Evolutionary conservation across 2,888 invertebrate genomes (phyloP).

Genomic region (Drosophila formosana): DNA sequence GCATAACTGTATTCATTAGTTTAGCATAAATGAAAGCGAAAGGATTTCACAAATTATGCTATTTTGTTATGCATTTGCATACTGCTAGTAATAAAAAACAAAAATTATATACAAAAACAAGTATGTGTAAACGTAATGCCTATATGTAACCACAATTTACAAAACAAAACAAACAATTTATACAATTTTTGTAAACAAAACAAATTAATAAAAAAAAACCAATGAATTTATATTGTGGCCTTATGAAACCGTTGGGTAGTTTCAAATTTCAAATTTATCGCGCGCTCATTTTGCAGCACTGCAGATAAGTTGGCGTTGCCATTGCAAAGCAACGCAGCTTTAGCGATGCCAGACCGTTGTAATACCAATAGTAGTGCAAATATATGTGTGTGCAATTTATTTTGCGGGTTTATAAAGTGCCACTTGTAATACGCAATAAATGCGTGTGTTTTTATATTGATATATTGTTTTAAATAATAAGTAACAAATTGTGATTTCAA

Average conservation of each 20-base stretch:
- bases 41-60: constrained; percentile 14
- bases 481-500: too few species aligned
- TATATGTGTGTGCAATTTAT: too few species aligned
- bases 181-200: constrained; percentile 72
- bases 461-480: too few species aligned
- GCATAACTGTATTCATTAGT: constrained; percentile 68
- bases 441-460: too few species aligned
- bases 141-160: constrained; percentile 68
- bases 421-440: too few species aligned
- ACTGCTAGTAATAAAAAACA: constrained; percentile 31
- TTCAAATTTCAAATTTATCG: constrained; percentile 6
- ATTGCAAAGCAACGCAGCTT: background rate
- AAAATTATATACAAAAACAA: constrained; percentile 29
- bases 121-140: constrained; percentile 47
- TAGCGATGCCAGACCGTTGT: constrained; percentile 14
- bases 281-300: constrained; percentile 1
- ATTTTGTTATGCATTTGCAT: constrained; percentile 60
- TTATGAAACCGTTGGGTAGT: constrained; percentile 9
- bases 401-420: too few species aligned
- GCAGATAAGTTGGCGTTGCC: background rate
- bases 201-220: constrained; percentile 51
- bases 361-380: background rate
- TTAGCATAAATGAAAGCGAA: constrained; percentile 43
- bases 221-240: constrained; percentile 63
- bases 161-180: constrained; percentile 49